Evolutionary conservation across 1,140 invertebrate genomes (phyloP), one percentile per base, ranked within the genome.

Genomic region (Euwallacea similis): DNA sequence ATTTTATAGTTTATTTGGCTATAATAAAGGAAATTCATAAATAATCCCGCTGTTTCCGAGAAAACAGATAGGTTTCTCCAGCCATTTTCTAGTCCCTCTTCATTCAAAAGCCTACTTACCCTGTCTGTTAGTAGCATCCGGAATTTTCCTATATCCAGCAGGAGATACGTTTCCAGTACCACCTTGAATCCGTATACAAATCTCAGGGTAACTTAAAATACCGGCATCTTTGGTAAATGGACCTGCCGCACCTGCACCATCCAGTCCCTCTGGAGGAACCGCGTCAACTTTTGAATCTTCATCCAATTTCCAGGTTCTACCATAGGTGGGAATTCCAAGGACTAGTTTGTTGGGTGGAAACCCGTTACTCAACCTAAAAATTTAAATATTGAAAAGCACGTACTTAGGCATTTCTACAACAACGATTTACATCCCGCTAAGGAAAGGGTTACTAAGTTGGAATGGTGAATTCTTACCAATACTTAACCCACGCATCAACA

Each of bases 311-410:
- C 94, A 98, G 0, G 90, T 90, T 54, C 92, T 89, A 0, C 88
- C 95, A 74, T 89, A 95, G 0, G 93, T 89, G 0, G 94, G 88
- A 54, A 98, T 88, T 6, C 90, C 95, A 0, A 97, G 77, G 6
- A 96, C 86, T 0, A 98, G 83, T 82, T 97, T 97, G n/a, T 83
- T 83, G 3, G 86, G 85, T 33, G 88, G 87, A 2, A 88, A 87
- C 53, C 89, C 89, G 71, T 87, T 83, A 53, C 87, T 84, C 10
- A 89, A 73, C 88, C 88, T 90, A 69, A 82, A 83, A 13, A 50
- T n/a, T 62, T 9, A 43, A 33, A 11, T 4, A 13, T 61, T 7
- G 63, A 42, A 62, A 47, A 53, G 3, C 16, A 65, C 47, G 21
- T 33, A 33, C 21, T 33, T 9, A 47, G 3, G 7, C 7, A 11